phyloP scores from a whole-genome alignment of 2,888 invertebrate genomes.

The Gisinianus flammeolus region DNA sequence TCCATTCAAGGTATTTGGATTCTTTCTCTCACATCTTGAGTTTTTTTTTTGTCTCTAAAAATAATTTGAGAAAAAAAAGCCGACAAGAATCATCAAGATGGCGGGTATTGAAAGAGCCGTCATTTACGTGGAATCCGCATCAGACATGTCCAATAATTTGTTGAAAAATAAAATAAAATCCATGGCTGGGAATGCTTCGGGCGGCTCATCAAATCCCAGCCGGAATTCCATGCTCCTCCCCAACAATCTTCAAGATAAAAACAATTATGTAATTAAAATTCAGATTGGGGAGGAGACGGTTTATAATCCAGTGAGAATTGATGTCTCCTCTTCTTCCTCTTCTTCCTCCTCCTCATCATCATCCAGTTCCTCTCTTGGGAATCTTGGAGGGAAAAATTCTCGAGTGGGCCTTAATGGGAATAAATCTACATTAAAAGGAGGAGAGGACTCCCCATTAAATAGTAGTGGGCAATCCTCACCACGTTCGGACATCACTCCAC shows the following conservation, averaged over 20 bases:
- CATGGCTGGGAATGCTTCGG: no score
- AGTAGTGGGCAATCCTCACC: constrained; percentile 57
- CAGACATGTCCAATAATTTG: constrained; percentile 50
- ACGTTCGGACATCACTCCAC: constrained; percentile 57
- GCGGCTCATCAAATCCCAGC: constrained; percentile 2
- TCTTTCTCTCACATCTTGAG: no score
- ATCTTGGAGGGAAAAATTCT: neutral
- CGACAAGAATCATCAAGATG: constrained; percentile 41
- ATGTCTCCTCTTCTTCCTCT: no score
- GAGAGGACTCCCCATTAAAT: constrained; percentile 49
- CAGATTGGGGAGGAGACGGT: constrained; percentile 58
- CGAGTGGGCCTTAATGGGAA: neutral
- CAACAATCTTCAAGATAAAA: constrained; percentile 36
- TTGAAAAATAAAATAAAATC: constrained; percentile 21
- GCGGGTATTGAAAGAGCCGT: constrained; percentile 55
- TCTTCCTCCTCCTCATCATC: no score
- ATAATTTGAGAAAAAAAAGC: neutral
- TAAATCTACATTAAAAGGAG: neutral
- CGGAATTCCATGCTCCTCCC: constrained; percentile 21
- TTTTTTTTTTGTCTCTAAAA: no score
- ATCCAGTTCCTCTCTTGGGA: constrained; percentile 23
- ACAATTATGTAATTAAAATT: constrained; percentile 58
- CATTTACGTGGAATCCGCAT: constrained; percentile 57
- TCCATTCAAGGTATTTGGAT: no score
- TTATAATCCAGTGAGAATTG: constrained; percentile 57